These are phyloP conservation scores for Hirundo rustica DNA, from an alignment of 2,797 vertebrate species.

Conservation along the genomic window DNA sequence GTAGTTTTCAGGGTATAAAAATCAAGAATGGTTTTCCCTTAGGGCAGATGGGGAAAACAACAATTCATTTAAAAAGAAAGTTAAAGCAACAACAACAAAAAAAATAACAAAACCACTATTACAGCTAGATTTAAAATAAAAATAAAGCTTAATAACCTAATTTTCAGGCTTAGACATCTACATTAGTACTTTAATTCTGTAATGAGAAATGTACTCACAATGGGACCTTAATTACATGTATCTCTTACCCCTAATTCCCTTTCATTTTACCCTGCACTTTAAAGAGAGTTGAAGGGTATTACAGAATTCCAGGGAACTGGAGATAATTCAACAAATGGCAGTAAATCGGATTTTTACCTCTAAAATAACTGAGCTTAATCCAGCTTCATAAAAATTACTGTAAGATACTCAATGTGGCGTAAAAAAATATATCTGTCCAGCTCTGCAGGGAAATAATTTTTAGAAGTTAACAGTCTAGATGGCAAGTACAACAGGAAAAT, in stretches of 20 bases:
- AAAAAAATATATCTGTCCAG: background rate
- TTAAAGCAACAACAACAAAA: background rate
- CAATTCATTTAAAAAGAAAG: background rate
- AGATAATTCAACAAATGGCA: background rate
- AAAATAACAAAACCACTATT: background rate
- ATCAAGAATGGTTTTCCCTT: background rate
- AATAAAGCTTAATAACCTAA: background rate
- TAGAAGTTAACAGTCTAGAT: background rate
- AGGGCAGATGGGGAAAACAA: background rate
- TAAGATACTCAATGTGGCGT: background rate
- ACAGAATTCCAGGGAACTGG: background rate
- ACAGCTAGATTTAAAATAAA: background rate
- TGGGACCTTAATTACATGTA: slow-evolving; percentile 5
- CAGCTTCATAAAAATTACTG: background rate
- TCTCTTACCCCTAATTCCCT: slow-evolving; percentile 17
- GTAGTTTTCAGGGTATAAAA: background rate
- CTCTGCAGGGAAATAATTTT: background rate
- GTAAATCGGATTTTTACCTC: background rate
- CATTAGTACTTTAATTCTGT: slow-evolving; percentile 11
- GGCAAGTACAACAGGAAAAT: background rate
- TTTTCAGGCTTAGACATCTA: slow-evolving; percentile 12
- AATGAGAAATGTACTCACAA: background rate
- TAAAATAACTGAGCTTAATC: background rate
- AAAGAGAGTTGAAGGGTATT: background rate
- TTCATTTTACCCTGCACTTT: background rate